These are phyloP conservation scores for Plumapathes pennacea DNA, from an alignment of 92 coral and sea anemone genomes.

Conservation along the genomic window DNA sequence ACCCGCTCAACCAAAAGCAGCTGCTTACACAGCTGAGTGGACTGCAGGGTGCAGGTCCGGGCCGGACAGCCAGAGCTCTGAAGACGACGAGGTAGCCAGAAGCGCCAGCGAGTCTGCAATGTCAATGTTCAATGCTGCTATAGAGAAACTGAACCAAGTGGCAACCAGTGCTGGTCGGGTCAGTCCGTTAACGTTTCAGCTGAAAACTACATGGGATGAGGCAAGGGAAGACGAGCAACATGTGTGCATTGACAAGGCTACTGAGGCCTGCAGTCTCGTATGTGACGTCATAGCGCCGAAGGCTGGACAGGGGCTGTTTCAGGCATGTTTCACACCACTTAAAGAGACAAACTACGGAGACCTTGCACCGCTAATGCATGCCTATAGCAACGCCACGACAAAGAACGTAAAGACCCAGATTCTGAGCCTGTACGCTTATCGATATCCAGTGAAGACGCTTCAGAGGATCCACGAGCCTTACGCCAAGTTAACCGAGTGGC, in stretches of 20 bases:
- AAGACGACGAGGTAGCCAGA: slow-evolving; percentile 29
- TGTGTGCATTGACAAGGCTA: slow-evolving; percentile 68
- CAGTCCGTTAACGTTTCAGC: slow-evolving; percentile 47
- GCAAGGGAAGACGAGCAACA: slow-evolving; percentile 46
- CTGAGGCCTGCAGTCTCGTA: slow-evolving; percentile 59
- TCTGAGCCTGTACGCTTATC: slow-evolving; percentile 55
- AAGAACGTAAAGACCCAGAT: slow-evolving; percentile 58
- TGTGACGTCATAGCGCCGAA: slow-evolving; percentile 68
- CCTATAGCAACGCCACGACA: slow-evolving; percentile 37
- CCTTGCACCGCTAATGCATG: slow-evolving; percentile 49
- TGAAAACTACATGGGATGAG: slow-evolving; percentile 51
- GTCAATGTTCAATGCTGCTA: slow-evolving; percentile 45
- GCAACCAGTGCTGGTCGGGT: slow-evolving; percentile 27
- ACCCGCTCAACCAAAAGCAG: slow-evolving; percentile 35
- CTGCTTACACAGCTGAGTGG: slow-evolving; percentile 45
- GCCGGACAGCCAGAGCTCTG: slow-evolving; percentile 50
- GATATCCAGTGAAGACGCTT: slow-evolving; percentile 48
- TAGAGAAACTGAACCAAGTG: slow-evolving; percentile 31
- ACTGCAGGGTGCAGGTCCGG: slow-evolving; percentile 34
- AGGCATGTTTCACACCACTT: slow-evolving; percentile 22
- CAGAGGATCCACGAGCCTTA: slow-evolving; percentile 55
- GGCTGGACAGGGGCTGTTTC: slow-evolving; percentile 52
- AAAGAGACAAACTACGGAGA: slow-evolving; percentile 19
- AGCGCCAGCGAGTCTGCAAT: slow-evolving; percentile 25
- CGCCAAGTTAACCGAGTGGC: slow-evolving; percentile 60